Evolutionary conservation across 2,888 invertebrate species (phyloP).

Genomic region (Eristalis tenax): DNA sequence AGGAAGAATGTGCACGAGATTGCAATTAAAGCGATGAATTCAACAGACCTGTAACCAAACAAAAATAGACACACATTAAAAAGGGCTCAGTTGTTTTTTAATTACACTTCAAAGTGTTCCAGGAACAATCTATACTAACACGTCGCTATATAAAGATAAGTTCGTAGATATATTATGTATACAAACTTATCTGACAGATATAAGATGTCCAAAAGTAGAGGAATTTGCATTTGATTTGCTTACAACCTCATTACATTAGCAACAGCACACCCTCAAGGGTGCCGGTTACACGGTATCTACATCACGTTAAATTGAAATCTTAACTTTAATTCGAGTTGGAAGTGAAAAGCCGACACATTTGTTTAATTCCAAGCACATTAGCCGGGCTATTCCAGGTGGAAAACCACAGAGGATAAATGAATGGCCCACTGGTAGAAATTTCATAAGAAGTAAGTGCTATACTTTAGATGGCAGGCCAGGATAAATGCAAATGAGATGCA

Average conservation of each 20-base stretch:
- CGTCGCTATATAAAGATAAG: neutral
- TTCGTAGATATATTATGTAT: neutral
- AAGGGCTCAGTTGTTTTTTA: neutral
- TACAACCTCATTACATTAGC: conserved; percentile 62
- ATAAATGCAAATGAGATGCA: conserved; percentile 51
- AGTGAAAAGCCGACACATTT: conserved; percentile 63
- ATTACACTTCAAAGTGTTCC: neutral
- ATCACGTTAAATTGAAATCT: conserved; percentile 61
- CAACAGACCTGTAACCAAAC: conserved; percentile 87
- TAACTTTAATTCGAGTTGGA: conserved; percentile 56
- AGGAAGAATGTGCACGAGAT: conserved; percentile 92
- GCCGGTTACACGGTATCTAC: conserved; percentile 27
- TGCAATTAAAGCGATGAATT: conserved; percentile 90
- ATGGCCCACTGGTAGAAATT: conserved; percentile 50
- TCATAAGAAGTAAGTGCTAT: conserved; percentile 20
- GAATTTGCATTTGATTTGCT: conserved; percentile 41
- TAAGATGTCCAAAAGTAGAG: conserved; percentile 16
- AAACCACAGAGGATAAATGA: conserved; percentile 33
- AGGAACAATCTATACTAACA: neutral
- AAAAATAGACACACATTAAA: conserved; percentile 45
- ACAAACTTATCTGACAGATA: conserved; percentile 39
- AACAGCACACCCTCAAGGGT: conserved; percentile 23
- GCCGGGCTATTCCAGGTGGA: conserved; percentile 54
- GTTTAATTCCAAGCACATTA: conserved; percentile 52
- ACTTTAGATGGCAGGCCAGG: neutral